phyloP scores from a whole-genome alignment of 2,888 invertebrate genomes.

The Deilephila porcellus region DNA sequence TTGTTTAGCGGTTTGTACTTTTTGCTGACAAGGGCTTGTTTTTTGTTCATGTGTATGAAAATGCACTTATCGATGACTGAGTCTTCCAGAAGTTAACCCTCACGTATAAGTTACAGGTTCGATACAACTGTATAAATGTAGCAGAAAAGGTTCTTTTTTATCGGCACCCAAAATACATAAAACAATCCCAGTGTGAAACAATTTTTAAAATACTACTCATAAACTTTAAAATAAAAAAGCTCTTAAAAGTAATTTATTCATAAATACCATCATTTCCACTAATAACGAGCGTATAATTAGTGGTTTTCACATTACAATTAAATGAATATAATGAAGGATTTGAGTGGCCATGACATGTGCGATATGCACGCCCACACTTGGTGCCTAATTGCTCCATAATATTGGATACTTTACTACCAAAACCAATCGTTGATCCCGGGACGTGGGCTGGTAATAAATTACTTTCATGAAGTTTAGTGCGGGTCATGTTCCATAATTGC shows the following conservation, averaged over 20 bases:
- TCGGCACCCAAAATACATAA: no score
- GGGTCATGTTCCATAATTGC: constrained; percentile 9
- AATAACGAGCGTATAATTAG: constrained; percentile 39
- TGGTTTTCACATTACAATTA: constrained; percentile 46
- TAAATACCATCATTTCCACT: background rate
- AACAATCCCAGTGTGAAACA: no score
- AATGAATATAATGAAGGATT: constrained; percentile 33
- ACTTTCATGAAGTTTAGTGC: constrained; percentile 24
- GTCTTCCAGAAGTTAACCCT: background rate
- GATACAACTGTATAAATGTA: no score
- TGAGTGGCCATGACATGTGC: constrained; percentile 40
- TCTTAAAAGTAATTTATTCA: background rate
- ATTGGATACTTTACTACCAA: constrained; percentile 35
- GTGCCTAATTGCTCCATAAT: constrained; percentile 61
- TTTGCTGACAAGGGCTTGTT: no score
- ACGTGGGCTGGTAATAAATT: constrained; percentile 15
- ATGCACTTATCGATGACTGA: no score
- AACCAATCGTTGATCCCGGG: constrained; percentile 20
- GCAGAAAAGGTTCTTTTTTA: no score
- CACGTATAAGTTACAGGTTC: background rate
- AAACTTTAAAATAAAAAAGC: constrained; percentile 3
- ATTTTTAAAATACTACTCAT: background rate
- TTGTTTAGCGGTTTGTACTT: no score
- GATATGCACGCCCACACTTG: constrained; percentile 57
- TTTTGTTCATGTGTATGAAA: no score